Evolutionary conservation across 2,888 invertebrate species (phyloP), one percentile per base, ranked within the genome.

Genomic region (Teleogryllus oceanicus): DNA sequence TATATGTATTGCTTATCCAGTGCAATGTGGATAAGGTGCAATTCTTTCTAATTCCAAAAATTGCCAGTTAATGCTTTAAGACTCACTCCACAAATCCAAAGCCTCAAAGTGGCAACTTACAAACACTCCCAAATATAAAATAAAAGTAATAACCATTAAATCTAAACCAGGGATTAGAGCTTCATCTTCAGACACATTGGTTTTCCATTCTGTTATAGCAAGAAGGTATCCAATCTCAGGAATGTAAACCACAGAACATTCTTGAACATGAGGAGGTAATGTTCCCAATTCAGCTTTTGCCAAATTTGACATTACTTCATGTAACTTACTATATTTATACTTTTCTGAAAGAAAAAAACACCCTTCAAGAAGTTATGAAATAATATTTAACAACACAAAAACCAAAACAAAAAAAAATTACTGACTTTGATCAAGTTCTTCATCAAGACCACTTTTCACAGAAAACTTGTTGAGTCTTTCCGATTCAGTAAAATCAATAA

Each of bases 141-240:
- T 24, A 76, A 11, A 16, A 49, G 4, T 2, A 37, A 85, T 85
- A 84, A 93, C 94, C 91, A 93, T 92, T 85, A 93, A 94, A 84
- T 93, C 91, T 85, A 94, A 90, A 79, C 91, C 90, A 0, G 92
- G 91, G 81, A 94, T 87, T 79, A 90, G 86, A 83, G 91, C 89
- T 80, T 92, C 89, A 2, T 90, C 89, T 78, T 88, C 88, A 5
- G 88, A 87, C 79, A 91, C 88, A 84, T 89, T 84, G 0, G 89
- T 88, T 1, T 88, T 89, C 91, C 93, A 92, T 81, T 90, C 89
- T 79, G 92, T 92, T n/a, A 96, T 90, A 0, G 92, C 92, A 16
- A 96, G 88, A 82, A 96, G 87, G 87, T 94, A 95, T 0, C 96
- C 94, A 82, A 94, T 89, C 86, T 94, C 93, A 0, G 94, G 93